Evolutionary conservation across 2,113 vertebrate species (phyloP).

Genomic region (Plestiodon gilberti): DNA sequence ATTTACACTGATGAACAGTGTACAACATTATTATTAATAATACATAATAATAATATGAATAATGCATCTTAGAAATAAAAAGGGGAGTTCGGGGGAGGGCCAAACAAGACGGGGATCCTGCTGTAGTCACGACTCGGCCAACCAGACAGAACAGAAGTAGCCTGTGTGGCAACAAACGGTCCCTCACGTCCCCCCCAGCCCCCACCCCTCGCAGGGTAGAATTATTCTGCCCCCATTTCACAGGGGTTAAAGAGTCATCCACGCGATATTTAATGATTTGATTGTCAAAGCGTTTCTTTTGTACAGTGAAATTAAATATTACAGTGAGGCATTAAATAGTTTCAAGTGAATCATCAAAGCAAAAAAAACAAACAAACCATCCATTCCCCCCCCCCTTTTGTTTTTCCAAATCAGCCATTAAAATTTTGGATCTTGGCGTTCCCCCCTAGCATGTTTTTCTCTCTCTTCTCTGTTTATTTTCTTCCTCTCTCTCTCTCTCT

Average conservation of each 20-base stretch:
- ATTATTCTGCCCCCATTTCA: neutral
- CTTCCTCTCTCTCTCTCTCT: neutral
- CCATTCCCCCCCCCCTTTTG: constrained; percentile 6
- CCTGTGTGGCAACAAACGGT: too few relatives aligned
- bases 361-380: constrained; percentile 24
- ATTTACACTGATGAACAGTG: too few relatives aligned
- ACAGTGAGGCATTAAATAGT: constrained; percentile 46
- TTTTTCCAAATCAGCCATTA: constrained; percentile 63
- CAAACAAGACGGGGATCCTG: constrained; percentile 24
- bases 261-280: constrained; percentile 71
- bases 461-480: neutral
- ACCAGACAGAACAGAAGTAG: neutral
- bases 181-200: too few relatives aligned
- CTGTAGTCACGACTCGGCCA: constrained; percentile 13
- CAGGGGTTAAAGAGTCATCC: constrained; percentile 40
- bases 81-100: neutral
- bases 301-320: constrained; percentile 77
- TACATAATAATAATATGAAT: too few relatives aligned
- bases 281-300: constrained; percentile 86
- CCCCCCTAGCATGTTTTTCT: constrained; percentile 62
- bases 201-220: too few relatives aligned
- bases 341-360: constrained; percentile 44
- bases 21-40: too few relatives aligned
- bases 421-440: constrained; percentile 1
- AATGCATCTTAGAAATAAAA: constrained; percentile 3